phyloP scores from a whole-genome alignment of 1,140 invertebrate species.

The Aleiodes sp. region DNA sequence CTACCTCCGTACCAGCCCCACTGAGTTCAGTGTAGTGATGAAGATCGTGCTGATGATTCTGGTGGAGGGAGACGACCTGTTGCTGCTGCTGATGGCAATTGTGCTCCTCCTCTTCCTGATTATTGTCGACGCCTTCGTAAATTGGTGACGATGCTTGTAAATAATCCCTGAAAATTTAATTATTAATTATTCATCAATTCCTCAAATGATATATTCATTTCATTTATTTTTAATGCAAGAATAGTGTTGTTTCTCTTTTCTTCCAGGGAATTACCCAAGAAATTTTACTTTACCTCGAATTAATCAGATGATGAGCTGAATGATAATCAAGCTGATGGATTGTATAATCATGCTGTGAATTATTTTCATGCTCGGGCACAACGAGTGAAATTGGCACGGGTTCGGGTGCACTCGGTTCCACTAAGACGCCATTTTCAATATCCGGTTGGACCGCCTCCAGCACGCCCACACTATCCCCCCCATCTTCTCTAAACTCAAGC shows the following conservation, averaged over 20 bases:
- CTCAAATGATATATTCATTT: too few species aligned
- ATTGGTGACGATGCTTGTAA: constrained; percentile 21
- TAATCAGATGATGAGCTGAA: constrained; percentile 42
- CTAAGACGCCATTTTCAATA: constrained; percentile 63
- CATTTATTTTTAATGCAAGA: too few species aligned
- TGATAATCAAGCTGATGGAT: constrained; percentile 46
- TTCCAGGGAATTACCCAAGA: neutral
- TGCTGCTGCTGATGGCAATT: constrained; percentile 38
- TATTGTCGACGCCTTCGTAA: constrained; percentile 36
- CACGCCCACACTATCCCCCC: constrained; percentile 60
- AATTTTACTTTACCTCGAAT: constrained; percentile 42
- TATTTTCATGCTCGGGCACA: constrained; percentile 36
- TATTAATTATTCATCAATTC: too few species aligned
- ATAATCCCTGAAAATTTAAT: constrained; percentile 37
- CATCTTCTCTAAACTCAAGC: constrained; percentile 50
- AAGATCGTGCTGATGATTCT: constrained; percentile 39
- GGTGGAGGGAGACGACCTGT: constrained; percentile 43
- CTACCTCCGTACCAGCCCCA: constrained; percentile 49
- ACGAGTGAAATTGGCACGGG: constrained; percentile 41
- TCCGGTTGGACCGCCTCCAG: constrained; percentile 62
- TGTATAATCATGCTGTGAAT: constrained; percentile 39
- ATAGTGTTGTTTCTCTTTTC: too few species aligned
- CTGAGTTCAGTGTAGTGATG: constrained; percentile 41
- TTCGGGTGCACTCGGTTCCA: constrained; percentile 44
- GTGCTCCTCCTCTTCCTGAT: constrained; percentile 40